Conservation (phyloP, 2,888 invertebrate species). For the Pterostichus niger region DNA sequence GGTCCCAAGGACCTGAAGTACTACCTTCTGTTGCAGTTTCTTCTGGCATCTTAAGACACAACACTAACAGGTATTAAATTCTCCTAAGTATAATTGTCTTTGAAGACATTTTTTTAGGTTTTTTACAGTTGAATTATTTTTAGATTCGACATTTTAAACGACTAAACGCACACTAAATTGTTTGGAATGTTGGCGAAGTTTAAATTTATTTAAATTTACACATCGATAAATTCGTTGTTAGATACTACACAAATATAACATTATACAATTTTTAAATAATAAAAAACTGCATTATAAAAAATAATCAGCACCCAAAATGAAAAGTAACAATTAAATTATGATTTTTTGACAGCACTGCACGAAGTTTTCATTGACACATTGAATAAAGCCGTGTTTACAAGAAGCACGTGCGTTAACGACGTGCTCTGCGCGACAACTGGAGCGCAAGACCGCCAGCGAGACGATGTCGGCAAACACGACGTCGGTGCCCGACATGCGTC, state of each 20-base stretch:
- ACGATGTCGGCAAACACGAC: neutral
- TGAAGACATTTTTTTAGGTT: neutral
- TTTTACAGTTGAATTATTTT: constrained; percentile 18
- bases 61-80: constrained; percentile 16
- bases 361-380: too few species aligned
- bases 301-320: too few species aligned
- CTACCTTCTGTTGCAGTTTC: constrained; percentile 59
- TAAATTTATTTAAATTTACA: constrained; percentile 2
- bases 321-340: neutral
- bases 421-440: neutral
- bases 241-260: too few species aligned
- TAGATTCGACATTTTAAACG: constrained; percentile 15
- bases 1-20: constrained; percentile 75
- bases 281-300: too few species aligned
- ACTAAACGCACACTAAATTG: neutral
- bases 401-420: neutral
- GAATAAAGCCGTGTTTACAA: neutral
- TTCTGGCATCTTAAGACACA: constrained; percentile 48
- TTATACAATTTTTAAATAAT: neutral
- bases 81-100: neutral
- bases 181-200: constrained; percentile 3
- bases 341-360: neutral
- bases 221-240: neutral
- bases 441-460: neutral
- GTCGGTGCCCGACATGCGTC: neutral